These are phyloP conservation scores for Smittia sp. DNA, from an alignment of 2,888 invertebrate species.

Conservation along the genomic window DNA sequence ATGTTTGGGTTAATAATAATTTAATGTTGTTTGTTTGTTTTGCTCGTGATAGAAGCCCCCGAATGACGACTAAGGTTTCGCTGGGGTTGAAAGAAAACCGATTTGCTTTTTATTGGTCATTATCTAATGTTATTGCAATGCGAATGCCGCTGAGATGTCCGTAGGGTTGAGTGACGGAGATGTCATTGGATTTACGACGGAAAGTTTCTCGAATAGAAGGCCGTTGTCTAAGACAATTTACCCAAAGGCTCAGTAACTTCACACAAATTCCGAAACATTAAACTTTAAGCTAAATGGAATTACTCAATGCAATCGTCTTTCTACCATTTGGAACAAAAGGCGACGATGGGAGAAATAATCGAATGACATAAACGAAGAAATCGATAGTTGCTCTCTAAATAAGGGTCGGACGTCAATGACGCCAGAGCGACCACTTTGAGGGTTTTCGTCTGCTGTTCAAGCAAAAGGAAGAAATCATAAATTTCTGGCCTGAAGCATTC, in stretches of 20 bases:
- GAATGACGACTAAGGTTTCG: background rate
- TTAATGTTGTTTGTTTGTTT: conserved; percentile 36
- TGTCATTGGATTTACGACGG: too few species aligned
- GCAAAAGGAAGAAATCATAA: conserved; percentile 4
- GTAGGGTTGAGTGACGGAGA: too few species aligned
- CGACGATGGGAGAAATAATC: too few species aligned
- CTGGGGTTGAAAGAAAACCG: background rate
- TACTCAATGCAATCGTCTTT: background rate
- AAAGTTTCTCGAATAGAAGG: too few species aligned
- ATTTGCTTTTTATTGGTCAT: conserved; percentile 32
- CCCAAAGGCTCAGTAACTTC: background rate
- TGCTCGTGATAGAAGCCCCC: background rate
- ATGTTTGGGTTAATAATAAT: conserved; percentile 24
- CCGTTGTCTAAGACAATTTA: too few species aligned
- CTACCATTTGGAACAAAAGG: too few species aligned
- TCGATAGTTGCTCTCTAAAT: background rate
- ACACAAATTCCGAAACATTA: conserved; percentile 21
- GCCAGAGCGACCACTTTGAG: conserved; percentile 13
- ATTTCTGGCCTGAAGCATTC: background rate
- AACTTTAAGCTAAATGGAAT: conserved; percentile 9
- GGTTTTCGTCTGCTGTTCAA: background rate
- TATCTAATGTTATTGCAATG: conserved; percentile 33
- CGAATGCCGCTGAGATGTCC: background rate
- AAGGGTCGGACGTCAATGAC: background rate
- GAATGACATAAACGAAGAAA: conserved; percentile 25